These are phyloP conservation scores for Pollenia amentaria DNA, from an alignment of 2,888 invertebrate genomes.

Conservation along the genomic window DNA sequence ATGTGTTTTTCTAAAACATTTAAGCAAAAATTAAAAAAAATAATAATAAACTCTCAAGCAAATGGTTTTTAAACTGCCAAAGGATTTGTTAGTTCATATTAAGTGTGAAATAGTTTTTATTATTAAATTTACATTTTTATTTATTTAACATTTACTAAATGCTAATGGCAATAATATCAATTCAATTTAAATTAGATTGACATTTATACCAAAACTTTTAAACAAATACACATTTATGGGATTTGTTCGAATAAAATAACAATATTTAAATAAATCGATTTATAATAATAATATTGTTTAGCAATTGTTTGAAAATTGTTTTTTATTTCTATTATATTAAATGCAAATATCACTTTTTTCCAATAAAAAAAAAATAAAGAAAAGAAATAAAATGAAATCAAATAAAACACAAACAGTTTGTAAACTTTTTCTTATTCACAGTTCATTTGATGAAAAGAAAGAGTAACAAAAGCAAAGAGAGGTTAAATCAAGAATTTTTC, in stretches of 20 bases:
- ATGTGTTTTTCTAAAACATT: conserved; percentile 1
- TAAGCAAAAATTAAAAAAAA: not conserved
- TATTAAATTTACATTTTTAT: conserved; percentile 19
- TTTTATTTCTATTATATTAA: not conserved
- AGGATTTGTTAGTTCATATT: conserved; percentile 41
- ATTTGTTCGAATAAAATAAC: not conserved
- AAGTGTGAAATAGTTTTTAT: conserved; percentile 2
- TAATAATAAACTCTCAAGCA: conserved; percentile 1
- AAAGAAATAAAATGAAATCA: not conserved
- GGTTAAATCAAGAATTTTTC: not conserved
- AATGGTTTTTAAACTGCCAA: conserved; percentile 36
- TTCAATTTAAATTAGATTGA: conserved; percentile 32
- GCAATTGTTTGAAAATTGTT: not conserved
- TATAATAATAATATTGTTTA: conserved; percentile 22
- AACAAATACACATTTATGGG: conserved; percentile 17
- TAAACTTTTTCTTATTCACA: no score
- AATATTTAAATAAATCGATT: conserved; percentile 4
- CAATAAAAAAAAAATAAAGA: not conserved
- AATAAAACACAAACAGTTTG: not conserved
- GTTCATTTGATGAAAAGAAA: no score
- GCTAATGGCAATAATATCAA: not conserved
- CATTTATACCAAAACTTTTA: conserved; percentile 22
- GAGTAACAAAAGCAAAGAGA: no score
- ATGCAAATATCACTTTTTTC: conserved; percentile 1
- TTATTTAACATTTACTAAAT: conserved; percentile 15